Percentiles rank a stretch among this genome's conserved stretches.
phyloP scores from a whole-genome alignment of 2,113 vertebrate genomes.

The Melanerpes aurifrons region DNA sequence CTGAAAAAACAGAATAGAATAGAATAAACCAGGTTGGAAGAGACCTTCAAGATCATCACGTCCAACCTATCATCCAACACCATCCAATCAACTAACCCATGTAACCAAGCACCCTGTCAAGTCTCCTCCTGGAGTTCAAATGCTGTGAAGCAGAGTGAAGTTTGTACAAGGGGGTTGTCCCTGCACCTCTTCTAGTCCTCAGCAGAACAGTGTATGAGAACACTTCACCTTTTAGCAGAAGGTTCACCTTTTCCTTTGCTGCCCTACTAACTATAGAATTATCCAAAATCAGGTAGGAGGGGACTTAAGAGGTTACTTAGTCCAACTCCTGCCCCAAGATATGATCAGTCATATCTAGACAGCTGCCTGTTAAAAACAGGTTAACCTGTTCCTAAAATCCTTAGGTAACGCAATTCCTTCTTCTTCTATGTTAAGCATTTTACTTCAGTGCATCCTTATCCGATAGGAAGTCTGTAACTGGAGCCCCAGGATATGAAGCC shows the following conservation, averaged over 20 bases:
- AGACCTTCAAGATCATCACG: too few species aligned
- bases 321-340: not conserved
- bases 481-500: not conserved
- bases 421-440: not conserved
- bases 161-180: accelerated
- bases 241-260: not conserved
- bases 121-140: not conserved
- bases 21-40: too few species aligned
- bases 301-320: not conserved
- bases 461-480: not conserved
- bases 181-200: not conserved
- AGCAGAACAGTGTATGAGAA: not conserved
- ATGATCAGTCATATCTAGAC: not conserved
- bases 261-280: not conserved
- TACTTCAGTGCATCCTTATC: not conserved
- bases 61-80: too few species aligned
- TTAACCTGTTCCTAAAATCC: not conserved
- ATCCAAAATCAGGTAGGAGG: not conserved
- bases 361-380: not conserved
- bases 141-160: not conserved
- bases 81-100: too few species aligned
- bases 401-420: not conserved
- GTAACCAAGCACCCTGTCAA: too few species aligned
- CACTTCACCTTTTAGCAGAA: not conserved
- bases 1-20: too few species aligned